Percentiles rank a stretch among this genome's conserved stretches.
Evolutionary conservation across 2,797 vertebrate species (phyloP).

Genomic region (Hypotaenidia okinawae): DNA sequence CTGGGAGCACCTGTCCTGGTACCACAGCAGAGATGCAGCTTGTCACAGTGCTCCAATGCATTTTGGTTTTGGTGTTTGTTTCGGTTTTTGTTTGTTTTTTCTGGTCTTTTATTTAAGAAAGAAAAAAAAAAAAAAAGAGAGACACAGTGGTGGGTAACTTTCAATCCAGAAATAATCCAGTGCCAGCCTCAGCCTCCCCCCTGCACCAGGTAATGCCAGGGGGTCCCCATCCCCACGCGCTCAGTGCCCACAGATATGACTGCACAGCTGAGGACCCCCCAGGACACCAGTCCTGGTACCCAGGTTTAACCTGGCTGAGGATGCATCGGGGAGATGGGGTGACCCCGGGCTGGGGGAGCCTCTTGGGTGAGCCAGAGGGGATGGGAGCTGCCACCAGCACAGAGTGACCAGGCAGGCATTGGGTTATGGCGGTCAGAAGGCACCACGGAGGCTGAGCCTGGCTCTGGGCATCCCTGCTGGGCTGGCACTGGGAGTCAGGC

Average conservation of each 20-base stretch:
- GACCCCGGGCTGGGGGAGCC: neutral
- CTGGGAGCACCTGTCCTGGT: fast-evolving
- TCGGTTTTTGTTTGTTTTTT: constrained; percentile 2
- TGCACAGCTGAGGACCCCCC: neutral
- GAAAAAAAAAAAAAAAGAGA: constrained; percentile 25
- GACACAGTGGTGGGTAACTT: constrained; percentile 79
- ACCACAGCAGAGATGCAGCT: neutral
- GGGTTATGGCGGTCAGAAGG: neutral
- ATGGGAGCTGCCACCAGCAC: neutral
- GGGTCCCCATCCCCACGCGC: neutral
- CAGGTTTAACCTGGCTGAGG: neutral
- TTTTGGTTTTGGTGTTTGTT: neutral
- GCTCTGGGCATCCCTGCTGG: neutral
- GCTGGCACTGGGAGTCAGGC: neutral
- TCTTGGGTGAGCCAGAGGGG: neutral
- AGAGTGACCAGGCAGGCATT: fast-evolving
- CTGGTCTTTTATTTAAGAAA: constrained; percentile 75
- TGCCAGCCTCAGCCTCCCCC: neutral
- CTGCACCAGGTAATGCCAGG: fast-evolving
- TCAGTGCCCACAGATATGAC: neutral
- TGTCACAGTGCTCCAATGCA: neutral
- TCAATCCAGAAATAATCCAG: constrained; percentile 26
- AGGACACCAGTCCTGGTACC: neutral
- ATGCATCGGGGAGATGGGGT: neutral
- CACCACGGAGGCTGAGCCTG: neutral